Base-by-base conservation (phyloP, 2,888 invertebrate genomes). In the Cephonodes hylas region DNA sequence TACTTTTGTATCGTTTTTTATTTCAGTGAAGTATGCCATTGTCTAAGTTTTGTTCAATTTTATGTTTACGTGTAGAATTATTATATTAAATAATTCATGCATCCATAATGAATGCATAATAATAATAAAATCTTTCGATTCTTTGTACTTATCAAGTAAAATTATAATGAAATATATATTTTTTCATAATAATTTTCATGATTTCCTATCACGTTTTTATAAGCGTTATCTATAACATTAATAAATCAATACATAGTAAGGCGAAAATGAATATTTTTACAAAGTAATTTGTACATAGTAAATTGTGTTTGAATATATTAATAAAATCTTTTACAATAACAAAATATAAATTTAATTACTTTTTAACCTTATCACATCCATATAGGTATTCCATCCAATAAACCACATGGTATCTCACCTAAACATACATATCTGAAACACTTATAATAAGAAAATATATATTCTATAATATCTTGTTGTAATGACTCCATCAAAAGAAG, bases 241-340 rank as follows among this genome's bases (percentile, higher is more conserved):
- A 87, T 85, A 81, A 90, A 90, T 89, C 90, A 89, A 84, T 89
- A 89, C 85, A 81, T 87, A 86, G 84, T 89, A 89, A 91, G 90
- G 89, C 86, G 85, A 91, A 86, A 90, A 88, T 90, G 85, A 89
- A 91, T 92, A 91, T 92, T 92, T 91, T 91, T 92, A 91, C 92
- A 91, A 89, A 88, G 84, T 91, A 91, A 92, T 90, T 86, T 91
- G 92, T 92, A 92, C 85, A 92, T 92, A 91, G 88, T 80, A 86
- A 89, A 90, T 86, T 88, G 88, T 89, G 91, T 91, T 91, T 89
- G 87, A 90, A 77, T 86, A 87, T 89, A 91, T 87, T 86, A 89
- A 89, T 90, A 90, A 91, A 91, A 88, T 84, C 88, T 91, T 91
- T 91, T 90, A 91, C 88, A 91, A 83, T 77, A 80, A 79, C 67